Evolutionary conservation across 2,797 vertebrate species (phyloP).

Genomic region (Pseudochirops cupreus): DNA sequence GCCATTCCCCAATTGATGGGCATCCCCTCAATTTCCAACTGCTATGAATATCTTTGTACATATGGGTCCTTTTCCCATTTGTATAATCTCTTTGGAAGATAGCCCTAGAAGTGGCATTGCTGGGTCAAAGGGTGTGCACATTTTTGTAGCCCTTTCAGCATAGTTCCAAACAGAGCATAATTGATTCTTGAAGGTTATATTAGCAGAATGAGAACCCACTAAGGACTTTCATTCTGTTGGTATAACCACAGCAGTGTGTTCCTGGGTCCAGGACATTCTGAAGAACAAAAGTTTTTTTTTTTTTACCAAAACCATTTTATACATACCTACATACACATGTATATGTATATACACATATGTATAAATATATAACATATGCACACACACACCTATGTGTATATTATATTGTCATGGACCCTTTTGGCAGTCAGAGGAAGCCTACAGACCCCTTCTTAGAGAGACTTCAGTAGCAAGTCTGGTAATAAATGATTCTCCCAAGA

Average conservation of each 20-base stretch:
- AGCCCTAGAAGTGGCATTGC: no score
- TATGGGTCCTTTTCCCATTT: no score
- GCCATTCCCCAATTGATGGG: no score
- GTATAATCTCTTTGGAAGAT: no score
- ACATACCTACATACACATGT: no score
- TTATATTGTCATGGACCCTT: not conserved
- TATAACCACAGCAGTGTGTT: not conserved
- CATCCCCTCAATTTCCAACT: no score
- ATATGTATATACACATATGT: no score
- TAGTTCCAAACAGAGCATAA: not conserved
- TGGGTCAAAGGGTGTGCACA: no score
- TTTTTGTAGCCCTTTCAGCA: no score
- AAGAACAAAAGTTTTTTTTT: conserved; percentile 21
- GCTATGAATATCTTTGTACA: no score
- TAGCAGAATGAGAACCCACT: not conserved
- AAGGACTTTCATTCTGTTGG: not conserved
- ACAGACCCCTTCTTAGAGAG: not conserved
- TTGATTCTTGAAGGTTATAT: not conserved
- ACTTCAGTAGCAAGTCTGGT: not conserved
- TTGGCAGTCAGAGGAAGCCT: not conserved
- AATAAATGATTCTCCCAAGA: not conserved
- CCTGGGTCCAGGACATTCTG: conserved; percentile 33
- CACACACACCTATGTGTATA: not conserved
- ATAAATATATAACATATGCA: not conserved
- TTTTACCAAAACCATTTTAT: no score